A percentile compares a stretch with the other conserved stretches of the same genome.
Evolutionary conservation across 2,113 vertebrate genomes (phyloP).

Genomic region (Pseudorectes ferrugineus): DNA sequence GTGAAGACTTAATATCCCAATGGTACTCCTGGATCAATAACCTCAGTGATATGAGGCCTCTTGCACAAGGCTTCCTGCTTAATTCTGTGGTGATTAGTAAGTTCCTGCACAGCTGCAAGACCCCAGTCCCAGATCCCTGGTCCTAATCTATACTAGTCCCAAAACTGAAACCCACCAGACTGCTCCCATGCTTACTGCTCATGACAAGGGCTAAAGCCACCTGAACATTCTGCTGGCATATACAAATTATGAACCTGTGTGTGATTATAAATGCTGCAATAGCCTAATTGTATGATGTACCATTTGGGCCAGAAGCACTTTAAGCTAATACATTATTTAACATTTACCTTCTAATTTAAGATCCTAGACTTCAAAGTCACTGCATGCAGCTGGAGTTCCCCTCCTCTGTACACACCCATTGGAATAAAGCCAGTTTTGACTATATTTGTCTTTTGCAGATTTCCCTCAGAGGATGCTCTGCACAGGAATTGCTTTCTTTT

Average conservation of each 20-base stretch:
- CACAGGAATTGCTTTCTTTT: not conserved
- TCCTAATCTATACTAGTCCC: not conserved
- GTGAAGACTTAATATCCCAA: not conserved
- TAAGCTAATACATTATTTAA: constrained; percentile 9
- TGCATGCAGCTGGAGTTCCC: not conserved
- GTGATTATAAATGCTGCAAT: not conserved
- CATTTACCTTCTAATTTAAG: constrained; percentile 14
- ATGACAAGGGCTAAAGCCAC: not conserved
- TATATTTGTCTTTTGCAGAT: not conserved
- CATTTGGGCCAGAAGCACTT: not conserved
- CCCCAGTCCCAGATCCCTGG: not conserved
- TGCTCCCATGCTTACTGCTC: not conserved
- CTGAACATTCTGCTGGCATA: not conserved
- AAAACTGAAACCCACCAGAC: not conserved
- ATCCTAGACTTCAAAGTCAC: not conserved
- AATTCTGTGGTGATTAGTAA: not conserved
- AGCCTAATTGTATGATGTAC: not conserved
- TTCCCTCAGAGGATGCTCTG: not conserved
- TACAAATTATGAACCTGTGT: not conserved
- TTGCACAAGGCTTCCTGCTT: not conserved
- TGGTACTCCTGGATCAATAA: not conserved
- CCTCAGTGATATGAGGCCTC: not conserved
- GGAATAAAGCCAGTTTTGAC: not conserved
- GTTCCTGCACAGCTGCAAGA: not conserved
- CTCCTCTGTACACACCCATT: not conserved